Evolutionary conservation across 2,113 vertebrate species (phyloP).

Genomic region (Hydropotes inermis): DNA sequence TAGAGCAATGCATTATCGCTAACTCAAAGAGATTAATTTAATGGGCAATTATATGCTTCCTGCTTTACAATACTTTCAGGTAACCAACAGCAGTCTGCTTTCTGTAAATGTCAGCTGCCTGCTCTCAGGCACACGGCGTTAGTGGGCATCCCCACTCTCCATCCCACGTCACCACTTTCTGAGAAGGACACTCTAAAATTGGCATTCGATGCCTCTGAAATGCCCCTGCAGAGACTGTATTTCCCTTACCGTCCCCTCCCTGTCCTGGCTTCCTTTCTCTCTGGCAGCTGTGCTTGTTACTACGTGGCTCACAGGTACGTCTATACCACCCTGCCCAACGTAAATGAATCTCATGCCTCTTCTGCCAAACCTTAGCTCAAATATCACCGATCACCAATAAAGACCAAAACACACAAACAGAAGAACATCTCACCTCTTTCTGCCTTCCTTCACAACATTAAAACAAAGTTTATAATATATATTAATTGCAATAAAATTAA

Average conservation of each 20-base stretch:
- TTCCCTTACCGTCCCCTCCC: background rate
- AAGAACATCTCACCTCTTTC: background rate
- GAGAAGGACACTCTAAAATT: background rate
- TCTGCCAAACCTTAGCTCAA: background rate
- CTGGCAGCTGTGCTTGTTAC: background rate
- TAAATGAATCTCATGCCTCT: background rate
- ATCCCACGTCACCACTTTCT: background rate
- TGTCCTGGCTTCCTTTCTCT: background rate
- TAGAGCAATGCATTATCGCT: background rate
- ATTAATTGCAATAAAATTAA: background rate
- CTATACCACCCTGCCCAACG: background rate
- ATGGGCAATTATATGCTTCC: slow-evolving; percentile 44
- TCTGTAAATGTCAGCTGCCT: background rate
- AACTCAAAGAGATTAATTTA: slow-evolving; percentile 52
- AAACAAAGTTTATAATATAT: background rate
- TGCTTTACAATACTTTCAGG: background rate
- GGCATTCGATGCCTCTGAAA: background rate
- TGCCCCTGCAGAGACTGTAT: background rate
- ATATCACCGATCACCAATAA: background rate
- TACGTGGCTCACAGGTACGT: fast-evolving
- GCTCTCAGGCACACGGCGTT: background rate
- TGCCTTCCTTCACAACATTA: background rate
- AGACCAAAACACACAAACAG: background rate
- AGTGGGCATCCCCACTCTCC: background rate
- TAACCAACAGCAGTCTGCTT: background rate